Base-by-base conservation (phyloP, 2,888 invertebrate genomes). In the Cheilosia variabilis region DNA sequence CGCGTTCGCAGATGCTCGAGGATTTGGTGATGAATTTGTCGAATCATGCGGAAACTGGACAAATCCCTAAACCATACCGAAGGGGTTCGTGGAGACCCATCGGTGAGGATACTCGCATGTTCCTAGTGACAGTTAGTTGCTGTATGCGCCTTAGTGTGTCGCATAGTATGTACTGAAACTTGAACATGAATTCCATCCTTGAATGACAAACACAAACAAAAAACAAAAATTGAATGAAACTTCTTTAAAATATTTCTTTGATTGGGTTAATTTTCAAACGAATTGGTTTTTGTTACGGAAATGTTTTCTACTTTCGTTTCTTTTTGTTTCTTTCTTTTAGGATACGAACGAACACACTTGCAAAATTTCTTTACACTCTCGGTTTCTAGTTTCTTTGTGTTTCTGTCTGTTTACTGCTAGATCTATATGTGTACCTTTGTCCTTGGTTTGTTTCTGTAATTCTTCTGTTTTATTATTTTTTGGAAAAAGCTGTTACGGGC, bases 71-170 rank as follows among this genome's bases (percentile, higher is more conserved):
- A 93, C 98, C 98, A 27, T 98, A 98, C 91, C 94, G 97, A 92
- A 94, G 95, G 93, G 96, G 96, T 95, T 98, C 98, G 7, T 98
- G 98, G 98, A 94, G 98, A 89, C 98, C 98, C 15, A 98, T 98
- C 87, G 98, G 95, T 88, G 91, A 92, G 92, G 90, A 91, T 90
- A 80, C 73, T 57, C 88, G 88, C 88, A 88, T 89, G 88, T 88
- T 88, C 79, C 88, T 88, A 88, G 82, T 88, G 87, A 88, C 88
- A 88, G 88, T 88, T 88, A 73, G 78, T 79, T 91, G 91, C 91
- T 91, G 91, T 92, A 90, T 92, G 92, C 92, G 91, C 89, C 91
- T 92, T 88, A 90, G 90, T 91, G 88, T 89, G 89, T 90, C 90
- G 89, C 91, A 92, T 91, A 92, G 92, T 92, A 92, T 91, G 92